Percentiles rank a stretch among this genome's conserved stretches.
phyloP scores from a whole-genome alignment of 1,140 invertebrate species.

The Drosophila aff. region DNA sequence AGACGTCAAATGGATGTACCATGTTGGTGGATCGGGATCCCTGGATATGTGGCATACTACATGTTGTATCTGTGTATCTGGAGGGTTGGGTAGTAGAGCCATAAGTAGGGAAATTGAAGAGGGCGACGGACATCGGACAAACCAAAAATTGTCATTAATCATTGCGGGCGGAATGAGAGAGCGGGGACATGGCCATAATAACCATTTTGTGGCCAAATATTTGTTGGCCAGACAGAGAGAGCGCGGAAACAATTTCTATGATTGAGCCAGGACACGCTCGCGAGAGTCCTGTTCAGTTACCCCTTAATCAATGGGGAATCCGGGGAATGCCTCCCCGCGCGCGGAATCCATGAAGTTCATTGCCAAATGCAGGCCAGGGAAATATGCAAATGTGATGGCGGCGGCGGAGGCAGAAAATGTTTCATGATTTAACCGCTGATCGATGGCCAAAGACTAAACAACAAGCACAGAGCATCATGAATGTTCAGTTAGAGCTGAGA shows the following conservation, averaged over 20 bases:
- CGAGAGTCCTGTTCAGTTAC: not conserved
- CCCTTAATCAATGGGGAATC: not conserved
- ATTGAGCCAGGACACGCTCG: conserved; percentile 43
- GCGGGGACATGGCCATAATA: conserved; percentile 61
- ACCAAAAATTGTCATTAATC: conserved; percentile 81
- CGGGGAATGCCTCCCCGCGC: conserved; percentile 3
- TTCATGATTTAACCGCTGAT: conserved; percentile 19
- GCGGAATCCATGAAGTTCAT: conserved; percentile 51
- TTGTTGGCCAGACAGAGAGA: conserved; percentile 39
- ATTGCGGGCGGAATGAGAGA: conserved; percentile 34
- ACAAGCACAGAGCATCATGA: not conserved
- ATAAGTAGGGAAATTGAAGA: conserved; percentile 46
- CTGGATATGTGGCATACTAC: not conserved
- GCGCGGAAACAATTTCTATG: conserved; percentile 50
- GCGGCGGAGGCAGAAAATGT: not conserved
- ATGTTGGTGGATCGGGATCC: not conserved
- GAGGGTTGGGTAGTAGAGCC: not conserved
- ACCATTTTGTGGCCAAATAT: conserved; percentile 80
- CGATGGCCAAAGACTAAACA: conserved; percentile 19
- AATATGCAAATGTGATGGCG: conserved; percentile 17
- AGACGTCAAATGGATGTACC: conserved; percentile 53
- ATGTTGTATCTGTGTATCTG: not conserved
- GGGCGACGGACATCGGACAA: conserved; percentile 18
- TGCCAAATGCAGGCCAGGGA: conserved; percentile 40
- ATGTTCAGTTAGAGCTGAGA: conserved; percentile 13